Conservation (phyloP, 2,888 invertebrate genomes). For the Lasioglossum calceatum region DNA sequence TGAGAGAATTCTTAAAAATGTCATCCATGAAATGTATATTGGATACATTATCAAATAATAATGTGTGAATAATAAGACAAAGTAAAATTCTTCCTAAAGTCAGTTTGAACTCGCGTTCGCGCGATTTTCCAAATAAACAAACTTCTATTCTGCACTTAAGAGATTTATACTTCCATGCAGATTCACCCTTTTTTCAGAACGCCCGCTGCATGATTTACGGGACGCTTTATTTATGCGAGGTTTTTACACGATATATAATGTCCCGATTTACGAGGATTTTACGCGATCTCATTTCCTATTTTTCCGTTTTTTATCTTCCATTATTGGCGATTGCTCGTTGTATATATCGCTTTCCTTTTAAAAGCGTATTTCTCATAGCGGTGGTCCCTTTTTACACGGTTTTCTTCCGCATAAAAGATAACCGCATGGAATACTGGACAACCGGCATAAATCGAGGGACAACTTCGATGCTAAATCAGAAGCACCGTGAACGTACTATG, state of each 20-base stretch:
- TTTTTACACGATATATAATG: not conserved
- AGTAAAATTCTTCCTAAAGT: not conserved
- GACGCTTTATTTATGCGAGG: not conserved
- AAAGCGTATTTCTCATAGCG: not conserved
- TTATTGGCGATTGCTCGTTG: not conserved
- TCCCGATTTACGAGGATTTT: not conserved
- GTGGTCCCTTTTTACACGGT: not conserved
- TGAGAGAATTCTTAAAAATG: too few species aligned
- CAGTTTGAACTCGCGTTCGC: too few species aligned
- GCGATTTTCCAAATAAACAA: too few species aligned
- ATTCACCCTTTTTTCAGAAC: not conserved
- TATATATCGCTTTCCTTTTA: not conserved
- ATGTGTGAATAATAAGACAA: not conserved
- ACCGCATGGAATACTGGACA: not conserved
- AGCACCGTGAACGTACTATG: not conserved
- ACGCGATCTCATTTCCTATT: not conserved
- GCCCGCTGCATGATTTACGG: not conserved
- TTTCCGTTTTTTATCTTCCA: not conserved
- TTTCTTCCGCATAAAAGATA: not conserved
- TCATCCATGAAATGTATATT: too few species aligned
- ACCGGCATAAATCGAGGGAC: not conserved
- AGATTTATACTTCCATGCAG: not conserved
- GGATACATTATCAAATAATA: too few species aligned
- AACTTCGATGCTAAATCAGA: not conserved
- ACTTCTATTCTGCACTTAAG: not conserved